A percentile compares a stretch with the other conserved stretches of the same genome.
Conservation (phyloP, 2,113 vertebrate genomes). For the Corynorhinus townsendii region DNA sequence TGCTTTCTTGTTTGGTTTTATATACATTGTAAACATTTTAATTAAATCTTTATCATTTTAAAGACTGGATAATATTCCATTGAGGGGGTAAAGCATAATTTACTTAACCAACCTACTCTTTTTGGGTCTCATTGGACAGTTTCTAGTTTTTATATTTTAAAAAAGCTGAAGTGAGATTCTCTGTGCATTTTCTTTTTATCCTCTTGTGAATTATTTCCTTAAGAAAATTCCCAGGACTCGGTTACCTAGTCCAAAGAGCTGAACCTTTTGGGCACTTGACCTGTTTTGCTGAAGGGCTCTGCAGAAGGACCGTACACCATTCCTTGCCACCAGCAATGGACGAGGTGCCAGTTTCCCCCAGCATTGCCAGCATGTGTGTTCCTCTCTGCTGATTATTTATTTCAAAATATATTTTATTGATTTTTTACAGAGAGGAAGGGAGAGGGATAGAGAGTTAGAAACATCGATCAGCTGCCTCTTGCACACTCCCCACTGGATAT, state of each 20-base stretch:
- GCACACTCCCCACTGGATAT: too few relatives aligned
- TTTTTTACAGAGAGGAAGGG: too few relatives aligned
- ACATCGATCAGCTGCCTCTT: too few relatives aligned
- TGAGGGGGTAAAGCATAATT: not conserved
- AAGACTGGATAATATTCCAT: not conserved
- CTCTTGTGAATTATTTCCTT: not conserved
- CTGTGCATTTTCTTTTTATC: not conserved
- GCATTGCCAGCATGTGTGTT: not conserved
- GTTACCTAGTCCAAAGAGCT: not conserved
- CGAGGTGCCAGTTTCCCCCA: not conserved
- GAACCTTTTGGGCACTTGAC: not conserved
- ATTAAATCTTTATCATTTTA: not conserved
- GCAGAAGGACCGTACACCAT: not conserved
- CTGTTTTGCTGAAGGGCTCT: not conserved
- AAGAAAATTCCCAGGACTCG: not conserved
- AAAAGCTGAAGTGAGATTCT: not conserved
- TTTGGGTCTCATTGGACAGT: not conserved
- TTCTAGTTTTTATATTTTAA: not conserved
- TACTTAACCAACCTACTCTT: not conserved
- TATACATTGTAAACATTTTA: constrained; percentile 23
- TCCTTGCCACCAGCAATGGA: not conserved
- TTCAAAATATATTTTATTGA: too few relatives aligned
- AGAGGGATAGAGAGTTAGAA: too few relatives aligned
- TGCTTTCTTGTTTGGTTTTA: constrained; percentile 34
- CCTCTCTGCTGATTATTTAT: not conserved